Percentiles rank a stretch among this genome's conserved stretches.
phyloP scores from a whole-genome alignment of 2,113 vertebrate species.

The Syrmaticus mikado region DNA sequence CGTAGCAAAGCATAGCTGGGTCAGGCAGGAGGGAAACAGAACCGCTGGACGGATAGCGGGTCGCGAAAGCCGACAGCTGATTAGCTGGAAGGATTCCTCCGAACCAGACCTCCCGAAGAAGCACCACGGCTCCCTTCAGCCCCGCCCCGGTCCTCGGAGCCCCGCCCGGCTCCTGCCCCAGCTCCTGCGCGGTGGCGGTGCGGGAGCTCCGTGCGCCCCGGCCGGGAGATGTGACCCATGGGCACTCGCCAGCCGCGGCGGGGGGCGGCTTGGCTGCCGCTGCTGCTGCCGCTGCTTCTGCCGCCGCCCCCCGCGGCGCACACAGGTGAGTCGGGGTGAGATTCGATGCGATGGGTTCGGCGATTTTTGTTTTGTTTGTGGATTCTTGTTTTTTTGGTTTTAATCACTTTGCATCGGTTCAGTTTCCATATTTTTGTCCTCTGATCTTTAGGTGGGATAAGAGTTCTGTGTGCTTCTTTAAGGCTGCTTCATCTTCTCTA shows the following conservation, averaged over 20 bases:
- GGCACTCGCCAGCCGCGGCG: background rate
- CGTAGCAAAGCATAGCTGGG: background rate
- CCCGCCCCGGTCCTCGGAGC: background rate
- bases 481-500: background rate
- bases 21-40: background rate
- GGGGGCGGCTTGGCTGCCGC: background rate
- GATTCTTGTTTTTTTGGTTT: too few species aligned
- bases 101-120: background rate
- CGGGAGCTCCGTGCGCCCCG: background rate
- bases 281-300: background rate
- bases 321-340: background rate
- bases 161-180: background rate
- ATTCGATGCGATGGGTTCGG: background rate
- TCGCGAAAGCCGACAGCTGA: background rate
- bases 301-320: background rate
- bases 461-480: background rate
- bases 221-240: constrained; percentile 59
- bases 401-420: background rate
- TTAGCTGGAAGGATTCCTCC: background rate
- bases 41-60: accelerated
- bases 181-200: background rate
- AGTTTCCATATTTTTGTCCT: background rate
- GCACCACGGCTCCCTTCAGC: background rate
- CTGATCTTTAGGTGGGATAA: too few species aligned
- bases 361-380: background rate